Base-by-base conservation (phyloP, 2,888 invertebrate genomes). In the Ochropacha duplaris region DNA sequence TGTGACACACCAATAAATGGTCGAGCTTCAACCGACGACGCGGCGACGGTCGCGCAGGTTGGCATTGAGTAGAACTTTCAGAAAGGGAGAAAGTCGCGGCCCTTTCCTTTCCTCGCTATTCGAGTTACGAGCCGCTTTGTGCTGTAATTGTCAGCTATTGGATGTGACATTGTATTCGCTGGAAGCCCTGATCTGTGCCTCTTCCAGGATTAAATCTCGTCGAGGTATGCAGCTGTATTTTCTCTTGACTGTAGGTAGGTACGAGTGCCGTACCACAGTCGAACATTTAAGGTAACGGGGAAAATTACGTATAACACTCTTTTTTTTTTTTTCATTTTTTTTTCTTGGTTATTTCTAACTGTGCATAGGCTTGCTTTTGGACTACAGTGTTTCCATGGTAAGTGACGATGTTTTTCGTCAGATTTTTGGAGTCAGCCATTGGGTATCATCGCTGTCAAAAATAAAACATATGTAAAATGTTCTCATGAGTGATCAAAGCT, bases 91-190 rank as follows among this genome's bases (percentile, higher is more conserved):
- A 44, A 19, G 44, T 44, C 31, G 52, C 22, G 11, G 24, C 44
- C 26, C 54, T 51, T 36, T 39, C 24, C 54, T 51, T 26, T 44
- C n/a, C n/a, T n/a, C n/a, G 12, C 6, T 55, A 59, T 55, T 57
- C 28, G 61, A 64, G 61, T 60, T 57, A 59, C 52, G 8, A 14
- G 54, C 39, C 50, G 56, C 56, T 57, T 55, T 60, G 56, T 54
- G 31, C 28, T 22, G 59, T 62, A 64, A 64, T 62, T 61, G 59
- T 56, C 54, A 14, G 55, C 59, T 56, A 62, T 54, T 62, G 54
- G 58, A 60, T 54, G 57, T 58, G 56, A 56, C 63, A 19, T 34
- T 54, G 9, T 36, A 19, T 44, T 19, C 2, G 14, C 44, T 16
- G 19, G 44, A 19, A 44, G 44, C 44, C n/a, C 2, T 11, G 36